Conservation (phyloP, 2,797 vertebrate genomes). For the Melanotaenia trifasciata region DNA sequence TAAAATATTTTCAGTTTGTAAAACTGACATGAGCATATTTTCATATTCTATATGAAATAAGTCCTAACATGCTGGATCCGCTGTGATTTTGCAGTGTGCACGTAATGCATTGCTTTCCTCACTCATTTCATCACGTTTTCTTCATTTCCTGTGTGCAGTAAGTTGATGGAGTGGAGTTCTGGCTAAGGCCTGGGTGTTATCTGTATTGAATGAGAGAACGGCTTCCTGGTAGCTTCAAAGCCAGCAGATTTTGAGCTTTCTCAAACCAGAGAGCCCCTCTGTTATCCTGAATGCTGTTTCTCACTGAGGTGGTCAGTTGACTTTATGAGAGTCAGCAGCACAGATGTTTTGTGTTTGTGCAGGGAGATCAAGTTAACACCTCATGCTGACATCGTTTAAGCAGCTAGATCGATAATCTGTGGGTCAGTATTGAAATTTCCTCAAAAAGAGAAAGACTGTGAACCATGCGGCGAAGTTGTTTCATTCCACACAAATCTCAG, state of each 20-base stretch:
- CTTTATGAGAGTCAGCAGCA: conserved; percentile 53
- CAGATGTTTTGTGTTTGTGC: conserved; percentile 69
- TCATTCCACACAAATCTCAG: conserved; percentile 59
- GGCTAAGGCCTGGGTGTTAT: conserved; percentile 58
- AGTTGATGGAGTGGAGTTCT: conserved; percentile 55
- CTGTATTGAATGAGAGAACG: conserved; percentile 55
- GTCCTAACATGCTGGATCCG: not conserved
- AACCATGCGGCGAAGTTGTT: conserved; percentile 48
- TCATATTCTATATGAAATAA: conserved; percentile 4
- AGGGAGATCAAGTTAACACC: conserved; percentile 45
- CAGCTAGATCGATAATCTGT: conserved; percentile 55
- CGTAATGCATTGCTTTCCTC: conserved; percentile 49
- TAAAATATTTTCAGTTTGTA: not conserved
- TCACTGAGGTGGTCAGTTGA: conserved; percentile 56
- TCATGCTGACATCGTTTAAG: conserved; percentile 44
- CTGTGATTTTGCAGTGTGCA: conserved; percentile 35
- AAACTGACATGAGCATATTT: not conserved
- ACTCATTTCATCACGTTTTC: conserved; percentile 71
- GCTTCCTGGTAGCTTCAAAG: conserved; percentile 70
- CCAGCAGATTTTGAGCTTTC: conserved; percentile 54
- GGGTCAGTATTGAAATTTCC: conserved; percentile 39
- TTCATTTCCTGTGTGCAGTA: conserved; percentile 77
- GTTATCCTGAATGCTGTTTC: conserved; percentile 33
- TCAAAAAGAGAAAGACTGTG: conserved; percentile 7
- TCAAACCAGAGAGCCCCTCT: conserved; percentile 41